Evolutionary conservation across 2,888 invertebrate genomes (phyloP), one percentile per base, ranked within the genome.

Genomic region (Hydriomena furcata): DNA sequence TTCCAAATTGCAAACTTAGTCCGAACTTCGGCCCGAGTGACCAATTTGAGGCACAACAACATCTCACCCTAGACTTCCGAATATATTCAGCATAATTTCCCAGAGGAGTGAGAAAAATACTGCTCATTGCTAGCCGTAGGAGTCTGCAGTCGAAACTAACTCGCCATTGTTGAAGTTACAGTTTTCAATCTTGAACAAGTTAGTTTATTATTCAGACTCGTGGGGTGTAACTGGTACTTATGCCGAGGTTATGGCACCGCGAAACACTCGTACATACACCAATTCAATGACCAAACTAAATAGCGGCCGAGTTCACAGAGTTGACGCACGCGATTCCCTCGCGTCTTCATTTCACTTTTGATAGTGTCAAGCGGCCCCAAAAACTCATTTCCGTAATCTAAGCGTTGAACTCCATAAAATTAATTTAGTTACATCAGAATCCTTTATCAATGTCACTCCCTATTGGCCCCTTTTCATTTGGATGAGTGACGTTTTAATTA

Each of bases 151-250:
- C 59, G 55, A 66, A 73, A 74, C 64, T 69, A 69, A 65, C 63
- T 65, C 50, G 52, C 64, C 59, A 71, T 70, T 75, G 76, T 77
- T 69, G 66, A 67, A 72, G 66, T 73, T 66, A 66, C 68, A 71
- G 69, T 82, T 85, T 81, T 82, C 82, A 83, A 85, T 84, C 74
- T 81, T 73, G 72, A 67, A 72, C 73, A 73, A 84, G 71, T 80
- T 74, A 71, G 71, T 79, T 73, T 71, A 82, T 82, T 85, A 84
- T 82, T 79, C 71, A 79, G 66, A 50, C 78, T 70, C 73, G 24
- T 43, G 73, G 69, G 73, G 65, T 58, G 57, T 61, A 78, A 73
- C 66, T 73, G 60, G 65, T 65, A 76, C 63, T 76, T 71, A 67
- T 40, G 56, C 71, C 59, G 70, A 73, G 75, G 73, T 73, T 79